These are phyloP conservation scores for Hyles euphorbiae DNA, from an alignment of 1,140 invertebrate species.

Conservation along the genomic window DNA sequence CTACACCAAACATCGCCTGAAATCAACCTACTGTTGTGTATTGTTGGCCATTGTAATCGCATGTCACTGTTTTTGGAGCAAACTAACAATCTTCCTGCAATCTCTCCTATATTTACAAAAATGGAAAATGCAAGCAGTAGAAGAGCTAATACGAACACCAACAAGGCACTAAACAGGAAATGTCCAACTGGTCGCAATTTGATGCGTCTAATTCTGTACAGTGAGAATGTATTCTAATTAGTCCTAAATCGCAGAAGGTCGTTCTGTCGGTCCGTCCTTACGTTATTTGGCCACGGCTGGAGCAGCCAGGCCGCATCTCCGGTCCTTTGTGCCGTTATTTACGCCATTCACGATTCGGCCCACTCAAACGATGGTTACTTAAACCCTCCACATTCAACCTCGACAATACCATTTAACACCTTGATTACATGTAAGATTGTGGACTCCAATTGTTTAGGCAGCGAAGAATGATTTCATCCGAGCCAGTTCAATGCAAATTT, in stretches of 20 bases:
- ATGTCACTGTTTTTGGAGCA: no score
- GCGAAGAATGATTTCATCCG: no score
- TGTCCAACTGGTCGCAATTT: no score
- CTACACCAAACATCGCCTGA: no score
- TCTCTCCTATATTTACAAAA: no score
- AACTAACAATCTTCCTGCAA: no score
- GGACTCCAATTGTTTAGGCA: not conserved
- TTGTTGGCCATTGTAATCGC: no score
- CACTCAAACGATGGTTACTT: slow-evolving; percentile 36
- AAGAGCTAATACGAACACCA: no score
- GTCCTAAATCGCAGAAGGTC: slow-evolving; percentile 36
- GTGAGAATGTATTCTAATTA: slow-evolving; percentile 22
- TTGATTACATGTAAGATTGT: slow-evolving; percentile 10
- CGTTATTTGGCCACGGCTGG: slow-evolving; percentile 32
- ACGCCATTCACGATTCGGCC: slow-evolving; percentile 65
- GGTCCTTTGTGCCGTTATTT: slow-evolving; percentile 62
- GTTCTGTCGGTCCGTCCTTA: slow-evolving; percentile 26
- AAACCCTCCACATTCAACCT: slow-evolving; percentile 26
- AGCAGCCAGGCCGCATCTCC: slow-evolving; percentile 52
- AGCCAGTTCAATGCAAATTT: no score
- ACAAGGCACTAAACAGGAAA: no score
- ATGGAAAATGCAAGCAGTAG: no score
- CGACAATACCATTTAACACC: slow-evolving; percentile 15
- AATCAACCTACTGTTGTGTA: no score
- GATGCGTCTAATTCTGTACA: not conserved